Percentiles rank a stretch among this genome's conserved stretches.
These are phyloP conservation scores for Drosophila seclusa DNA, from an alignment of 2,888 invertebrate species.

Conservation along the genomic window DNA sequence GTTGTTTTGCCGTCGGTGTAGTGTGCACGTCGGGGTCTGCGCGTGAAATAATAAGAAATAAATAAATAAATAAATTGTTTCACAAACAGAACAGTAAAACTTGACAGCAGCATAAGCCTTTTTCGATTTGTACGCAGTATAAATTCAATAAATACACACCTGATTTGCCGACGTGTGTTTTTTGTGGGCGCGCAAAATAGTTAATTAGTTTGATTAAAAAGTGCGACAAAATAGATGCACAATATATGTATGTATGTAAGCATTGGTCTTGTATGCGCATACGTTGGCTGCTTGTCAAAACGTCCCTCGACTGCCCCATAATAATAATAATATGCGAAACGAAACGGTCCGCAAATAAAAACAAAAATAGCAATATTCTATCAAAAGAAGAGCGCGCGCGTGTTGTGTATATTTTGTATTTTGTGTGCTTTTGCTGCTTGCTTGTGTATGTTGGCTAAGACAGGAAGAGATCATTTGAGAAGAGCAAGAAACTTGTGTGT, in stretches of 20 bases:
- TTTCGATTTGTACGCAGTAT: constrained; percentile 7
- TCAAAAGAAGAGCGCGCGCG: constrained; percentile 60
- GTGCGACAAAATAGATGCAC: constrained; percentile 53
- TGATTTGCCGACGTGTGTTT: constrained; percentile 18
- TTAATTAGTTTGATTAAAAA: constrained; percentile 41
- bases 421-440: constrained; percentile 13
- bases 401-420: constrained; percentile 14
- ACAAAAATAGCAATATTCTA: constrained; percentile 70
- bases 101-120: neutral
- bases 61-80: constrained; percentile 39
- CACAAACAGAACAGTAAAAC: constrained; percentile 29
- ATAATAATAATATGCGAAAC: constrained; percentile 13
- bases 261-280: constrained; percentile 4
- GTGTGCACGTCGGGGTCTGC: constrained; percentile 34
- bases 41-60: constrained; percentile 34
- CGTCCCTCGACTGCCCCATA: constrained; percentile 8
- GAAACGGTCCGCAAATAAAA: constrained; percentile 40
- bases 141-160: constrained; percentile 26
- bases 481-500: constrained; percentile 20
- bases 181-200: constrained; percentile 47
- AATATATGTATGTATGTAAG: constrained; percentile 11
- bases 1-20: constrained; percentile 50
- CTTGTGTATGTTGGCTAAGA: constrained; percentile 44
- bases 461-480: constrained; percentile 69
- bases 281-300: constrained; percentile 31